phyloP scores from a whole-genome alignment of 1,140 invertebrate genomes.

The Heliconius congener region DNA sequence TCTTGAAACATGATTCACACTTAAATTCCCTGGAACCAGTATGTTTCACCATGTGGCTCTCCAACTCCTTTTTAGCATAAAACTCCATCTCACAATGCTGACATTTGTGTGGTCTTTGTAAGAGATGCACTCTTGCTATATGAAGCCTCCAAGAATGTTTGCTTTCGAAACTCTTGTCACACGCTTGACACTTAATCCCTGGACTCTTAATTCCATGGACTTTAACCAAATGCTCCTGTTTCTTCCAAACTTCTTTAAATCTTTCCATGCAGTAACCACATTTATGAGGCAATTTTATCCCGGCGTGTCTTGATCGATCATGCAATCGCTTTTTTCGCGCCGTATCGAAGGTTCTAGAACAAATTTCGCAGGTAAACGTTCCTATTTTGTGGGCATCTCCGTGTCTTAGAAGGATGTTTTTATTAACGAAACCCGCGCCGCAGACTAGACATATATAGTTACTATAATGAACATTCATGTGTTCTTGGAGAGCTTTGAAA shows the following conservation, averaged over 20 bases:
- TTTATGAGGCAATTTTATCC: slow-evolving; percentile 46
- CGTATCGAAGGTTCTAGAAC: slow-evolving; percentile 46
- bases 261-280: slow-evolving; percentile 52
- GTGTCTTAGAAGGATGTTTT: slow-evolving; percentile 48
- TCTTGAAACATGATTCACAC: slow-evolving; percentile 80
- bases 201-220: slow-evolving; percentile 57
- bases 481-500: slow-evolving; percentile 53
- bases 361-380: slow-evolving; percentile 41
- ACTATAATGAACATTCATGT: slow-evolving; percentile 57
- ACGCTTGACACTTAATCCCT: slow-evolving; percentile 60
- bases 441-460: slow-evolving; percentile 56
- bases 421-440: slow-evolving; percentile 64
- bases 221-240: slow-evolving; percentile 52
- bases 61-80: slow-evolving; percentile 59
- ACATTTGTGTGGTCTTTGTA: slow-evolving; percentile 66
- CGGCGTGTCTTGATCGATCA: slow-evolving; percentile 40
- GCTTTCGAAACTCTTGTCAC: slow-evolving; percentile 59
- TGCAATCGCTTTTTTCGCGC: slow-evolving; percentile 47
- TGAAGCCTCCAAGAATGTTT: slow-evolving; percentile 55
- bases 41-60: slow-evolving; percentile 80
- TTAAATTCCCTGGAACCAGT: slow-evolving; percentile 79
- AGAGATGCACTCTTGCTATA: slow-evolving; percentile 62
- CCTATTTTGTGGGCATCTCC: slow-evolving; percentile 51
- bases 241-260: slow-evolving; percentile 55
- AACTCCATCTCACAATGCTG: slow-evolving; percentile 66